phyloP scores from a whole-genome alignment of 1,140 invertebrate genomes.

The Brachionus manjavacas region DNA sequence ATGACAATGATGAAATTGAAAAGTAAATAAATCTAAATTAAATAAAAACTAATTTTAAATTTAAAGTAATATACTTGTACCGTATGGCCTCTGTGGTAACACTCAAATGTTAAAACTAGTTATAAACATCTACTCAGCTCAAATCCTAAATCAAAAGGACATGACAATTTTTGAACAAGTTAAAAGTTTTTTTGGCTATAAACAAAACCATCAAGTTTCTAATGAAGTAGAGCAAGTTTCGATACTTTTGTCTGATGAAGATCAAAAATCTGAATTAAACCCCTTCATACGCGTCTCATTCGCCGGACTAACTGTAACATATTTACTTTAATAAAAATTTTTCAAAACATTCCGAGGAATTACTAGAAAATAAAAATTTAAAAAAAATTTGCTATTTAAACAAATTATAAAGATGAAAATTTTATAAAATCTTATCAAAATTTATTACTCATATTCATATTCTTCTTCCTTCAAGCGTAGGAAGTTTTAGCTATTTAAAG shows the following conservation, averaged over 20 bases:
- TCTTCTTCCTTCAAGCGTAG: too few relatives aligned
- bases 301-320: slow-evolving; percentile 8
- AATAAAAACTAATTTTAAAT: neutral
- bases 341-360: too few relatives aligned
- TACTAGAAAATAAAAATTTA: too few relatives aligned
- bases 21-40: neutral
- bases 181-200: neutral
- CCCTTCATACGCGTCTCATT: neutral
- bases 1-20: slow-evolving; percentile 18
- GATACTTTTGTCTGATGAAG: neutral
- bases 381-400: too few relatives aligned
- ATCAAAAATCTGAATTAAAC: neutral
- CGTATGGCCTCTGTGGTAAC: slow-evolving; percentile 19
- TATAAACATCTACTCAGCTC: neutral
- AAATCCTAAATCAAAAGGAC: neutral
- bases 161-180: neutral
- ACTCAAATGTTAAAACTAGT: neutral
- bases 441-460: too few relatives aligned
- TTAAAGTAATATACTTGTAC: slow-evolving; percentile 10
- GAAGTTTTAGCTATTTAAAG: too few relatives aligned
- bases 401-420: too few relatives aligned
- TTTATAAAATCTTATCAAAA: too few relatives aligned
- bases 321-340: neutral
- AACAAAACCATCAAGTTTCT: neutral
- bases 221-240: neutral